Base-by-base conservation (phyloP, 2,113 vertebrate species). In the Ciconia maguari region DNA sequence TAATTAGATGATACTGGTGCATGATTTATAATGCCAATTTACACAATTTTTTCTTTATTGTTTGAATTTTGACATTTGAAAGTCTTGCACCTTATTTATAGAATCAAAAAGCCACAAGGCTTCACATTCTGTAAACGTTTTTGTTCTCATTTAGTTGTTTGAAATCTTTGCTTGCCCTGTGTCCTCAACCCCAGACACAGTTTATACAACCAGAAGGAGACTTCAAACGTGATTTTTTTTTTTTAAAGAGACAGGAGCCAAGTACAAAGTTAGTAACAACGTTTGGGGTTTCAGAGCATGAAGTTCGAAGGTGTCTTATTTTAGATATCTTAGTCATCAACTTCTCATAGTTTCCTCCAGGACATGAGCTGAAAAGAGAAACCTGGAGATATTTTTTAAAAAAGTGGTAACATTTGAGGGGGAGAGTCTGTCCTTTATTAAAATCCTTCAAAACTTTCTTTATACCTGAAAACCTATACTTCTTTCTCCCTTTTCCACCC, bases 81-180 rank as follows among this genome's bases (percentile, higher is more conserved):
- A 65, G 6, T 29, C 48, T 85, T 1, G 0, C 15, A 41, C 44
- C 76, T 52, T 94, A 93, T 94, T 95, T 96, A 84, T 21, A 62
- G 55, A 83, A 34, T 52, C 48, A 76, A 64, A 90, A 74, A 79
- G 9, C 48, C 61, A 52, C 44, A 76, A 42, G 24, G 18, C 20
- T 87, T 68, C 78, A 42, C 52, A 57, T 72, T 72, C n/a, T 64
- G 44, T 89, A 95, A 94, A 96, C 96, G 81, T 79, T 96, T 95
- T 87, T 69, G 25, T 82, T 96, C 52, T 54, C 61, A 42, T 68
- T 93, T 84, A 79, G 49, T 61, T 87, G 42, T 87, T 94, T 87
- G 61, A 93, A 93, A 87, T 68, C 44, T 57, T 93, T 1, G 1
- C 17, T 90, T 85, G 36, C 16, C 34, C 62, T 72, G 16, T 65